Evolutionary conservation across 2,888 invertebrate species (phyloP).

Genomic region (Luperina testacea): DNA sequence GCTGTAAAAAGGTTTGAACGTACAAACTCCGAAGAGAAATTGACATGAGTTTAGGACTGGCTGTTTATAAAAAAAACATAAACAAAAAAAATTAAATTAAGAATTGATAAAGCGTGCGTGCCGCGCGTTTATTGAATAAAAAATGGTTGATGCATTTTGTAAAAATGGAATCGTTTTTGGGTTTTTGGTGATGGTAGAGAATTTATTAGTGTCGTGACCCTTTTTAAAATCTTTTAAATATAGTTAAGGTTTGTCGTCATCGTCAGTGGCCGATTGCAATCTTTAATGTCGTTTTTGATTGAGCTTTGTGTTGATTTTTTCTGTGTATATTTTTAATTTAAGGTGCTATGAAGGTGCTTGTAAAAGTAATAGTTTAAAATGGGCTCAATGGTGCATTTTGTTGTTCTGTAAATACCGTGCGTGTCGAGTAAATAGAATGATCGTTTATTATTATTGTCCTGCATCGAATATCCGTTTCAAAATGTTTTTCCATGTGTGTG

Average conservation of each 20-base stretch:
- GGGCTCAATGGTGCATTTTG: background rate
- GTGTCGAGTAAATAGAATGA: background rate
- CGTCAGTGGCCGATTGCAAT: background rate
- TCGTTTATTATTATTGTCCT: background rate
- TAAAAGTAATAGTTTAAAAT: background rate
- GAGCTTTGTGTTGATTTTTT: background rate
- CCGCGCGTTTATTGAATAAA: background rate
- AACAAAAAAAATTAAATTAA: background rate
- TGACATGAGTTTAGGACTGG: constrained; percentile 1
- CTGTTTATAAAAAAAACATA: background rate
- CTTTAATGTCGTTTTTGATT: background rate
- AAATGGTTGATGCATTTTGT: background rate
- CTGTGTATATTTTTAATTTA: background rate
- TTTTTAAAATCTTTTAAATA: background rate
- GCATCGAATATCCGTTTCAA: background rate
- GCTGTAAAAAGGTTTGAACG: constrained; percentile 3
- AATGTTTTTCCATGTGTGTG: background rate
- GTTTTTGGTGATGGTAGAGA: background rate
- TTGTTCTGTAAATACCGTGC: background rate
- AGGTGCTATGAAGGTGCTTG: background rate
- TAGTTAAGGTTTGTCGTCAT: background rate
- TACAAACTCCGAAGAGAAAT: background rate
- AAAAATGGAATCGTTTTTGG: background rate
- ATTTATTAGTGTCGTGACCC: background rate
- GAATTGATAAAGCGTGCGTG: background rate